Conservation (phyloP, 2,113 vertebrate species). For the Dinomys branickii region DNA sequence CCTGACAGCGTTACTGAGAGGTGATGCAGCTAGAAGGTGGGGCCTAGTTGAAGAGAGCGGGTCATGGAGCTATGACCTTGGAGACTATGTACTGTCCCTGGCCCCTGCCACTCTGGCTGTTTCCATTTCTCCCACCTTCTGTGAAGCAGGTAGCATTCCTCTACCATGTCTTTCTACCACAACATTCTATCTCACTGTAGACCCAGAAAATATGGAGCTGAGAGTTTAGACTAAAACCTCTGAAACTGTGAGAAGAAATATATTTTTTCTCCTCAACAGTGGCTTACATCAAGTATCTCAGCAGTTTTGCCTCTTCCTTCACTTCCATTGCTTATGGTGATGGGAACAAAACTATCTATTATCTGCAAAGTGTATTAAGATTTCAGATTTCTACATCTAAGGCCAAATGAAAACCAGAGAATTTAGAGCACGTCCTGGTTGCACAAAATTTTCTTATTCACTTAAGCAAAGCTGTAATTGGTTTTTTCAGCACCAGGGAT, state of each 20-base stretch:
- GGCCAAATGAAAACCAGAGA: not conserved
- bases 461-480: not conserved
- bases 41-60: not conserved
- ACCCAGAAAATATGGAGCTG: not conserved
- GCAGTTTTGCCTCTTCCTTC: not conserved
- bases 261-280: not conserved
- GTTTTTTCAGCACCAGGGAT: no score
- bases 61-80: not conserved
- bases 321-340: not conserved
- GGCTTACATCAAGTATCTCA: not conserved
- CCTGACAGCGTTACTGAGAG: not conserved
- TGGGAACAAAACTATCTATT: not conserved
- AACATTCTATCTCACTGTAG: not conserved
- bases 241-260: not conserved
- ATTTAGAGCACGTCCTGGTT: not conserved
- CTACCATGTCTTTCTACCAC: not conserved
- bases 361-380: not conserved
- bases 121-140: not conserved
- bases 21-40: not conserved
- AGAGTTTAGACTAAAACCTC: not conserved
- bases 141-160: not conserved
- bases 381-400: not conserved
- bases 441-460: not conserved
- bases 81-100: not conserved
- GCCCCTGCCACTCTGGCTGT: not conserved